Evolutionary conservation across 2,888 invertebrate genomes (phyloP).

Genomic region (Gymnoscelis rufifasciata): DNA sequence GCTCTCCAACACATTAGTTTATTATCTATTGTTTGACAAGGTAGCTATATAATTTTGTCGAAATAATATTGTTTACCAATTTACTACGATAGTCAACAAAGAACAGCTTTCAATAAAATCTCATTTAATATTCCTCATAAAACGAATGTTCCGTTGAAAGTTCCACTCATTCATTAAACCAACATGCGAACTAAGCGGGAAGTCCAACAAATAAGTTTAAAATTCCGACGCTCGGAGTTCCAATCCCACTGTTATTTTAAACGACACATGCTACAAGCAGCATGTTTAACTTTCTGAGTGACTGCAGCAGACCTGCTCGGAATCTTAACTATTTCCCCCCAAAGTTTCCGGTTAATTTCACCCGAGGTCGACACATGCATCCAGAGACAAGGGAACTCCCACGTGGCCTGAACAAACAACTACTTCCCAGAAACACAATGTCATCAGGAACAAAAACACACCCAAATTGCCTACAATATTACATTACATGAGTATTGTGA

Average conservation of each 20-base stretch:
- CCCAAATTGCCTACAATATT: conserved; percentile 53
- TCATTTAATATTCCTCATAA: conserved; percentile 2
- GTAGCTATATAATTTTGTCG: too few species aligned
- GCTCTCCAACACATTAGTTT: not conserved
- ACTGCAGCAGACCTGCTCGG: conserved; percentile 59
- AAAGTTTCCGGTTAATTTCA: conserved; percentile 76
- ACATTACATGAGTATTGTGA: conserved; percentile 48
- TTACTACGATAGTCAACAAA: too few species aligned
- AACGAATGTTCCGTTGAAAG: conserved; percentile 14
- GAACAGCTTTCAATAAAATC: not conserved
- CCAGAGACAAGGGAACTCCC: conserved; percentile 57
- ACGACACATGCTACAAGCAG: conserved; percentile 32
- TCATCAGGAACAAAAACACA: conserved; percentile 63
- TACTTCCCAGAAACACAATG: conserved; percentile 68
- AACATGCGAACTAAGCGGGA: conserved; percentile 26
- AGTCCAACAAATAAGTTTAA: conserved; percentile 31
- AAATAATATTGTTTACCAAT: too few species aligned
- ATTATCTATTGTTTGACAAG: too few species aligned
- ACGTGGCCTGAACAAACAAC: conserved; percentile 63
- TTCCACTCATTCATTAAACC: conserved; percentile 19
- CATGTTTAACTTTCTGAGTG: conserved; percentile 52
- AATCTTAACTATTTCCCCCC: conserved; percentile 71
- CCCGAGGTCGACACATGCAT: conserved; percentile 65
- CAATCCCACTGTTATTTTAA: conserved; percentile 30
- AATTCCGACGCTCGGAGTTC: conserved; percentile 28